phyloP scores from a whole-genome alignment of 2,113 vertebrate species.

The Cricetomys ansorgei region DNA sequence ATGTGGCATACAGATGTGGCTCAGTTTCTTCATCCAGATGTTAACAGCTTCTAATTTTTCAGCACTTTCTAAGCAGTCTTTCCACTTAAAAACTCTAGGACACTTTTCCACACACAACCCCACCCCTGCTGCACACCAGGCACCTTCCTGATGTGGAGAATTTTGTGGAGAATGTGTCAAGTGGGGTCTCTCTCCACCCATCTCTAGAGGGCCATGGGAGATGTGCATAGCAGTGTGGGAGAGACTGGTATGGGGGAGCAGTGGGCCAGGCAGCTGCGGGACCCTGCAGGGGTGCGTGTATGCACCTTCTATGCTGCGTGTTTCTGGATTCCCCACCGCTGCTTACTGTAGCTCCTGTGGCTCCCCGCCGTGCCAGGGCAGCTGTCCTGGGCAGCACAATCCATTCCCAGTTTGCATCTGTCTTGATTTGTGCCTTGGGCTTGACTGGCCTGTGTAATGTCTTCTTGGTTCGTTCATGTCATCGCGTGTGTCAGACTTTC shows the following conservation, averaged over 20 bases:
- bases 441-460: background rate
- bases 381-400: background rate
- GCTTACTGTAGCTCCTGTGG: background rate
- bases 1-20: too few relatives aligned
- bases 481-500: background rate
- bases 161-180: background rate
- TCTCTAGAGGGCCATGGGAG: background rate
- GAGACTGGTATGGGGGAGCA: background rate
- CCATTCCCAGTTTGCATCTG: background rate
- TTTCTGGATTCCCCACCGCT: background rate
- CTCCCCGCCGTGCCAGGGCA: too few relatives aligned
- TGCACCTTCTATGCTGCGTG: rapidly evolving
- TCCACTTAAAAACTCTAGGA: background rate
- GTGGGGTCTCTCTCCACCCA: rapidly evolving
- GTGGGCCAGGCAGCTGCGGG: background rate
- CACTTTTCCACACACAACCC: background rate
- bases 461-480: background rate
- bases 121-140: background rate
- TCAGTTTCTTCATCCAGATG: background rate
- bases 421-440: background rate
- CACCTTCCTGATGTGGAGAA: background rate
- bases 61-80: background rate
- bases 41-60: constrained; percentile 10
- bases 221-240: background rate
- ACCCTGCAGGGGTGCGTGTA: background rate